A percentile compares a stretch with the other conserved stretches of the same genome.
These are phyloP conservation scores for Mechanitis messenoides DNA, from an alignment of 2,888 invertebrate species.

Conservation along the genomic window DNA sequence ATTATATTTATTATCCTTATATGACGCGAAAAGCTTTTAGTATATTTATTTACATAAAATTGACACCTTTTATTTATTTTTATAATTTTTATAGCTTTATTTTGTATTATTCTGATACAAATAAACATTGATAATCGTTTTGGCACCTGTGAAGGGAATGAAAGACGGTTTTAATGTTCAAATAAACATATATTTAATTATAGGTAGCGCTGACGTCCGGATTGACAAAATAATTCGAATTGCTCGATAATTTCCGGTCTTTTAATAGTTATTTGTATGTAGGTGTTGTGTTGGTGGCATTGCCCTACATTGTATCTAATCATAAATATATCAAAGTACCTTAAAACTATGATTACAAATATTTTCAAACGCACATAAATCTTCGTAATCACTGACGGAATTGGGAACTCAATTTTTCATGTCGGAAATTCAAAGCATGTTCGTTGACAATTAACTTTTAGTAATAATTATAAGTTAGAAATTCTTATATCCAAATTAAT, in stretches of 20 bases:
- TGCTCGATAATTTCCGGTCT: constrained; percentile 24
- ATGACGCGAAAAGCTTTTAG: no score
- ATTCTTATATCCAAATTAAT: no score
- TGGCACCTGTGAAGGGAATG: constrained; percentile 20
- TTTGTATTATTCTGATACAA: no score
- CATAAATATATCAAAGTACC: constrained; percentile 27
- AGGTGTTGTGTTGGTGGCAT: constrained; percentile 32
- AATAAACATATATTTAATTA: constrained; percentile 19
- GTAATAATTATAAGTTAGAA: no score
- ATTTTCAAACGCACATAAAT: constrained; percentile 31
- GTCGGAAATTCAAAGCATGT: background rate
- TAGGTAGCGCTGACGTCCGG: constrained; percentile 14
- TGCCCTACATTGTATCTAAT: constrained; percentile 29
- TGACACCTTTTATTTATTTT: no score
- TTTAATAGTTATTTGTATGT: constrained; percentile 21
- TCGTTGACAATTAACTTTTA: background rate
- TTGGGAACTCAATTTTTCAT: background rate
- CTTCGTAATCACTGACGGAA: constrained; percentile 20
- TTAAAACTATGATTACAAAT: constrained; percentile 29
- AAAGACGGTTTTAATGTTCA: constrained; percentile 17
- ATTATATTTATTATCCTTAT: background rate
- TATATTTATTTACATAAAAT: no score
- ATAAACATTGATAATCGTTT: constrained; percentile 14
- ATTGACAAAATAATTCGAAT: constrained; percentile 20
- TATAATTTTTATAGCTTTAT: no score